These are phyloP conservation scores for Enteromius anoplus DNA, from an alignment of 2,797 vertebrate species.

Conservation along the genomic window DNA sequence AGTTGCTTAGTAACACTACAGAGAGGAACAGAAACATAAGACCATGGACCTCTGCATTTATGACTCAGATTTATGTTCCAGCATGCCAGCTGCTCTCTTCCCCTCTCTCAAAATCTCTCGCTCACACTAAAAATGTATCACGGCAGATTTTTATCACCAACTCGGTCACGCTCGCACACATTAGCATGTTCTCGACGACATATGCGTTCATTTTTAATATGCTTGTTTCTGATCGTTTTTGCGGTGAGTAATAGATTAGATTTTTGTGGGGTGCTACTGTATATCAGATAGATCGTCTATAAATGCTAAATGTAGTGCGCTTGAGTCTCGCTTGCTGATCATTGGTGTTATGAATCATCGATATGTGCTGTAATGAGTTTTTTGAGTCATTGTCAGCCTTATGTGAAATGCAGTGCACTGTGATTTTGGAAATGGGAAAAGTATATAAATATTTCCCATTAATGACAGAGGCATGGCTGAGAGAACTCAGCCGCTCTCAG, in stretches of 20 bases:
- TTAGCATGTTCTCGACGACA: conserved; percentile 35
- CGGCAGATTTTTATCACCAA: conserved; percentile 38
- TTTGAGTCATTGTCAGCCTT: conserved; percentile 19
- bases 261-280: conserved; percentile 35
- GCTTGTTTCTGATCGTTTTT: conserved; percentile 13
- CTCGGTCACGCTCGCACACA: conserved; percentile 24
- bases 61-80: conserved; percentile 59
- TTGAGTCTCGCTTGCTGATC: conserved; percentile 20
- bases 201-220: conserved; percentile 37
- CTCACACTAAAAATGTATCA: conserved; percentile 23
- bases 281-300: conserved; percentile 22
- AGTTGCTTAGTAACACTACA: conserved; percentile 65
- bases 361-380: conserved; percentile 23
- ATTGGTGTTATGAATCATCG: conserved; percentile 19
- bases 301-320: conserved; percentile 26
- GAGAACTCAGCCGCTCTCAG: conserved; percentile 14
- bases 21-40: conserved; percentile 57
- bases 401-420: conserved; percentile 19
- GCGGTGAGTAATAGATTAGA: conserved; percentile 30
- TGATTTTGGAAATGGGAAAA: conserved; percentile 25
- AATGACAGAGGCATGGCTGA: conserved; percentile 26
- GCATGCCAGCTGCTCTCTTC: conserved; percentile 48
- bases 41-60: conserved; percentile 62
- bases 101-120: conserved; percentile 18
- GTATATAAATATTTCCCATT: conserved; percentile 39